Evolutionary conservation across 2,113 vertebrate genomes (phyloP), one percentile per base, ranked within the genome.

Genomic region (Desmodus rotundus): DNA sequence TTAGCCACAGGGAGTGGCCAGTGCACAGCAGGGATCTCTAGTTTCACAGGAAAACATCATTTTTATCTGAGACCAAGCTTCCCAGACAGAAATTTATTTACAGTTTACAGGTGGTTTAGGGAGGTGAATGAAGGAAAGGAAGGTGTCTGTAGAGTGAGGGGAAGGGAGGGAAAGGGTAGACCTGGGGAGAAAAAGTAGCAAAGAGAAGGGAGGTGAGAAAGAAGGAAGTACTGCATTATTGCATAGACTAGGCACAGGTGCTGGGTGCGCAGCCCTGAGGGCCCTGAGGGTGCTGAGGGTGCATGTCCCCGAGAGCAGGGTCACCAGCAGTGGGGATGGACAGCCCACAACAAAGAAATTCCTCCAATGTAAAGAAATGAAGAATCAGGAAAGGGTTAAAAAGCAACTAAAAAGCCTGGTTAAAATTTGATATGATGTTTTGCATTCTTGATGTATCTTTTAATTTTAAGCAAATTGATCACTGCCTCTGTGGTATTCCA

Each of bases 401-500:
- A 94, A 73, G 74, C n/a, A 36, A 72, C 61, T 56, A 13, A 83
- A 77, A 82, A 95, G n/a, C 1, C 68, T 89, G 52, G 89, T 93
- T 95, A 96, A 90, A 96, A 45, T 94, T 92, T 93, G 77, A 81
- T 68, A 77, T 16, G n/a, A 77, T 90, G 93, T 83, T 97, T 89
- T 97, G 93, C 93, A 96, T 97, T 95, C 83, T 77, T 93, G 89
- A 94, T 96, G 94, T 24, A 63, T 72, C 91, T 96, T 97, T 96
- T 96, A 96, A 96, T 97, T 98, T 97, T 74, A 93, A 96, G 93
- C 76, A 26, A 95, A 88, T 61, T 0, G 17, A 88, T 85, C 15
- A 50, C 58, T 68, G 91, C 93, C 96, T 95, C 96, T 43, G 0
- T 28, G 85, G 93, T 52, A 92, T 97, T 96, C 88, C 86, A 73